Base-by-base conservation (phyloP, 1,140 invertebrate genomes). In the Anastrepha ludens region DNA sequence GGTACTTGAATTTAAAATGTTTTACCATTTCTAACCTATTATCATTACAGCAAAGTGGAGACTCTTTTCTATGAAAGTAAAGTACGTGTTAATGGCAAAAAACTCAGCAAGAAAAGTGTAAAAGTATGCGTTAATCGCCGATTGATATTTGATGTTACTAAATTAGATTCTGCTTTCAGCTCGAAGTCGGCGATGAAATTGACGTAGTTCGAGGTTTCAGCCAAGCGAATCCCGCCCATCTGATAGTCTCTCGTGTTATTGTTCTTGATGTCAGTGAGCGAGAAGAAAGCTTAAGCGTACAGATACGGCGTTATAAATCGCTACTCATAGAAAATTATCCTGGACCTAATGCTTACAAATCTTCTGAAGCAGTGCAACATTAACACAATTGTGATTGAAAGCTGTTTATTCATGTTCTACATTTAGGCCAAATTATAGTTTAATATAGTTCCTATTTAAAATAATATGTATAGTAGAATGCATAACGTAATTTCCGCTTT, bases 51-150 rank as follows among this genome's bases (percentile, higher is more conserved):
- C 89, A 96, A 96, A 94, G 93, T 96, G 4, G 96, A 96, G 90
- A 92, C 93, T 8, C 90, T 94, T 44, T 96, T 96, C 90, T 96
- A 96, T 90, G 95, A 95, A 87, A 96, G 94, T 89, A 95, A 94
- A 90, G 94, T 96, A 65, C 93, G 95, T 87, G 88, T 96, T 0
- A 96, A 96, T 92, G 96, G 96, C 11, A 90, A 94, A 60, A 96
- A 96, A 91, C 89, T 95, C 2, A 87, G 91, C 11, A 96, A 96
- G 90, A 96, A 96, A 91, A 95, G 94, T 89, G 90, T 90, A 2
- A 90, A 93, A 89, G 94, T 96, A 89, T 90, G 89, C 8, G 15
- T 17, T 15, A 17, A 85, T 15, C 1, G 9, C 15, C 15, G 8
- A 5, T 50, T 44, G 17, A 62, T 20, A 2, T 29, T 13, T 17